Evolutionary conservation across 2,113 vertebrate species (phyloP), one percentile per base, ranked within the genome.

Genomic region (Spilogale gracilis): DNA sequence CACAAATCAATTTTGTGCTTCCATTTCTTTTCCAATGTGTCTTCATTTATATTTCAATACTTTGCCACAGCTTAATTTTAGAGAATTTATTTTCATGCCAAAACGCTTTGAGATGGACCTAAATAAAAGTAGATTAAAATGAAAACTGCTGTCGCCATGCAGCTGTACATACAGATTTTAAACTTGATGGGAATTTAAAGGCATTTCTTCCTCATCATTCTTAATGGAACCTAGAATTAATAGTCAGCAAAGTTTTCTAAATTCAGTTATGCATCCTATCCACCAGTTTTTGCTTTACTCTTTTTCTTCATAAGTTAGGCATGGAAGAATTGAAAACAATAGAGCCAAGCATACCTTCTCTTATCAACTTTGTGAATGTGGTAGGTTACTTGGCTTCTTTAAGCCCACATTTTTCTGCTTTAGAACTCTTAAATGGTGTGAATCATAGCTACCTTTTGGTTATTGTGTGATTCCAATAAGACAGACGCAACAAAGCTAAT

Each of bases 121-220:
- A 93, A 95, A 92, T 97, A 97, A 97, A 95, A 97, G 81, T 30
- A 96, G 96, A 97, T 96, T 82, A 97, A 96, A 96, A 97, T 65
- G 43, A 92, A 96, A 76, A 81, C 56, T 92, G 17, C 91, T 96
- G n/a, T 91, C 92, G 48, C 25, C 6, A 78, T 45, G 54, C 32
- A 90, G 79, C 74, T 96, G 73, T 97, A 50, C 95, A 91, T 95
- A 91, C n/a, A 92, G 96, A 97, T 97, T 94, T 95, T 84, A 94
- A 96, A 94, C 30, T 83, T 85, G 67, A 97, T 88, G 83, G 79
- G 38, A 38, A 97, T 87, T 90, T 98, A 92, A 96, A 97, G 83
- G 12, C 32, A 90, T 86, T 94, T 76, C 43, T 92, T 96, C 3
- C 38, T 92, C 45, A 73, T 95, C 54, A 74, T 88, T 94, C 65